Evolutionary conservation across 2,888 invertebrate genomes (phyloP).

Genomic region (Saturnia japonica): DNA sequence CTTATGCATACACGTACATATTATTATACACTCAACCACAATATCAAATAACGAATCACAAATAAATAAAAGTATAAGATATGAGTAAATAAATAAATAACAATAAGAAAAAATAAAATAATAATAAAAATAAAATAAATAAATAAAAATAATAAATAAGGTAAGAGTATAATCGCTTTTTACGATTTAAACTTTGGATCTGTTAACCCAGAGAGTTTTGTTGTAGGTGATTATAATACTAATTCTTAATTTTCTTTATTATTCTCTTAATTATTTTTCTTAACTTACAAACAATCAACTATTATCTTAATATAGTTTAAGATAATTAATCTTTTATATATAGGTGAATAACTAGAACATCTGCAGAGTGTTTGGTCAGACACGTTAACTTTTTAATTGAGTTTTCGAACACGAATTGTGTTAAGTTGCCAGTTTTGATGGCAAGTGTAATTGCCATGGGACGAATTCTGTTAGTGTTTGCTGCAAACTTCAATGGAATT

Average conservation of each 20-base stretch:
- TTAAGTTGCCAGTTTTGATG: conserved; percentile 42
- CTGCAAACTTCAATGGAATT: conserved; percentile 37
- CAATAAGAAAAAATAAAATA: too few relatives aligned
- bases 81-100: too few relatives aligned
- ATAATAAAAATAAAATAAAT: too few relatives aligned
- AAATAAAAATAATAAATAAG: too few relatives aligned
- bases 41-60: too few relatives aligned
- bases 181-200: too few relatives aligned
- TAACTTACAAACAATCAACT: neutral
- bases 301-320: neutral
- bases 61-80: too few relatives aligned
- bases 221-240: too few relatives aligned
- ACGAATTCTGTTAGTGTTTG: conserved; percentile 40
- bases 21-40: too few relatives aligned
- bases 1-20: too few relatives aligned
- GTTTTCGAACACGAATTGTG: conserved; percentile 40
- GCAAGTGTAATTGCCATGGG: conserved; percentile 37
- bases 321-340: neutral
- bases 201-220: too few relatives aligned
- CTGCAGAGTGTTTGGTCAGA: conserved; percentile 26
- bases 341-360: neutral
- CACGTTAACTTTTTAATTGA: conserved; percentile 52
- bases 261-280: neutral
- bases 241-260: neutral
- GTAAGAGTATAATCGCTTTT: too few relatives aligned